phyloP scores from a whole-genome alignment of 2,797 vertebrate species.

The Pseudopleuronectes americanus region DNA sequence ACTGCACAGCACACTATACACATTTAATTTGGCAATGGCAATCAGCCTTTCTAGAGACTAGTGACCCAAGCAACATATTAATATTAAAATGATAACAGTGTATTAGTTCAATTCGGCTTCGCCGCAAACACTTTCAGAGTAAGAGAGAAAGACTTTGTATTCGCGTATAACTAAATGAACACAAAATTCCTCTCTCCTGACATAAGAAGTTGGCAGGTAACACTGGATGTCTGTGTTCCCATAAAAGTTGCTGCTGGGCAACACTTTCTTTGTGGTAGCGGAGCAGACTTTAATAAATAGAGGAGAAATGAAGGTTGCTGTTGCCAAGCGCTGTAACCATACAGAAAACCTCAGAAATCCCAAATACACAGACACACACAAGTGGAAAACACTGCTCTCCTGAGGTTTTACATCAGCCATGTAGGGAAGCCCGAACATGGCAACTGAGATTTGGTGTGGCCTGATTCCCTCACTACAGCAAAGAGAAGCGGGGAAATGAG shows the following conservation, averaged over 20 bases:
- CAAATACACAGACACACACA: background rate
- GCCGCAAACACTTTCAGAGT: background rate
- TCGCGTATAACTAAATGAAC: conserved; percentile 5
- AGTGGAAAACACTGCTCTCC: conserved; percentile 44
- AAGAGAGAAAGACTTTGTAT: conserved; percentile 5
- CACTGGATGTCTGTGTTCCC: conserved; percentile 28
- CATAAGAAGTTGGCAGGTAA: conserved; percentile 38
- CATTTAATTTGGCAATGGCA: background rate
- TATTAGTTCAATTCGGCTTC: background rate
- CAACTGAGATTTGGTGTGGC: conserved; percentile 48
- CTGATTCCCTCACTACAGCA: conserved; percentile 49
- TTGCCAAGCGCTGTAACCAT: conserved; percentile 2
- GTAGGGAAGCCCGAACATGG: conserved; percentile 53
- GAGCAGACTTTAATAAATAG: conserved; percentile 35
- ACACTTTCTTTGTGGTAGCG: conserved; percentile 61
- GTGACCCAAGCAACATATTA: background rate
- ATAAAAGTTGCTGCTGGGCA: conserved; percentile 69
- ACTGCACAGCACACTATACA: too few relatives aligned
- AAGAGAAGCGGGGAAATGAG: conserved; percentile 46
- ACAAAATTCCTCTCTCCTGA: conserved; percentile 41
- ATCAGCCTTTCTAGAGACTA: too few relatives aligned
- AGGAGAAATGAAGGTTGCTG: conserved; percentile 22
- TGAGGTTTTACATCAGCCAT: conserved; percentile 47
- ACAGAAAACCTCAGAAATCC: conserved; percentile 6
- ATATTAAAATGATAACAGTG: background rate